These are phyloP conservation scores for Thelaira solivaga DNA, from an alignment of 2,888 invertebrate genomes.

Conservation along the genomic window DNA sequence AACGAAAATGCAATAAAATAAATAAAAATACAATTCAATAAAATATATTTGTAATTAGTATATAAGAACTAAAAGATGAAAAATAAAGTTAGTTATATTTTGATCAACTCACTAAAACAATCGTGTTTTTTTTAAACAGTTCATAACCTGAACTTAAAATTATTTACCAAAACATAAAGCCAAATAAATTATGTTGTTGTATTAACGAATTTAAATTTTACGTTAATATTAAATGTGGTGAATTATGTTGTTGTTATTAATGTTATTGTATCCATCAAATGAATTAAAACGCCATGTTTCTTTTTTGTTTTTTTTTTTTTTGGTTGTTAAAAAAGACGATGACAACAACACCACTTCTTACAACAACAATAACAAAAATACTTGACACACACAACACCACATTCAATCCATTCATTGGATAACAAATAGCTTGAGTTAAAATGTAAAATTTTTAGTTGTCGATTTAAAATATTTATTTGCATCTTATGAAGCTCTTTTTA, in stretches of 20 bases:
- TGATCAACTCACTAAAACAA: too few relatives aligned
- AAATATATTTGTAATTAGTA: too few relatives aligned
- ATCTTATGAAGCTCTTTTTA: conserved; percentile 11
- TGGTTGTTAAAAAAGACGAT: conserved; percentile 45
- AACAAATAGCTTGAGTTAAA: conserved; percentile 38
- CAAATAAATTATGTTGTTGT: conserved; percentile 21
- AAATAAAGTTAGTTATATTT: too few relatives aligned
- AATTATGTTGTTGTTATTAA: conserved; percentile 19
- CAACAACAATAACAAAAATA: not conserved
- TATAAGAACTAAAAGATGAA: too few relatives aligned
- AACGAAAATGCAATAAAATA: too few relatives aligned
- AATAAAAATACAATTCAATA: too few relatives aligned
- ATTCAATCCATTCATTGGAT: conserved; percentile 39
- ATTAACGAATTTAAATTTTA: conserved; percentile 27
- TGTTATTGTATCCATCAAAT: conserved; percentile 46
- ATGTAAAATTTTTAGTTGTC: conserved; percentile 38
- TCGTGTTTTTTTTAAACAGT: too few relatives aligned
- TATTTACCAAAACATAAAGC: not conserved
- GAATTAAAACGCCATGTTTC: conserved; percentile 55
- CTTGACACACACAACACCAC: conserved; percentile 17
- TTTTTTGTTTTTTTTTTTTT: not conserved
- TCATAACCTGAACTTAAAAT: too few relatives aligned
- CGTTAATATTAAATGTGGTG: conserved; percentile 8
- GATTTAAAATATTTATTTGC: conserved; percentile 18
- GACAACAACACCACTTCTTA: not conserved